Conservation (phyloP, 1,140 invertebrate genomes). For the Ostrea edulis region DNA sequence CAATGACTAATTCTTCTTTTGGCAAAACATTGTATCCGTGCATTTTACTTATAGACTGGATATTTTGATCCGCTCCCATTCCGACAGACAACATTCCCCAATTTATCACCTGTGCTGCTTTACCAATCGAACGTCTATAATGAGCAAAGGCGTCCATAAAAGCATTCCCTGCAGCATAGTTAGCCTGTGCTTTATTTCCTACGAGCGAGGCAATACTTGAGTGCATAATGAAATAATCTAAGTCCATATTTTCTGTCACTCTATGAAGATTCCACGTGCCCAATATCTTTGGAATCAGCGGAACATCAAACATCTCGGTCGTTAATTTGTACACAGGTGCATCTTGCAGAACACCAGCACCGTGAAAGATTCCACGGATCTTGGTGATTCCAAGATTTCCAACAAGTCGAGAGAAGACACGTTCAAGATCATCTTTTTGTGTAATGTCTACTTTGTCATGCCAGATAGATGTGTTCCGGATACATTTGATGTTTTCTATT, state of each 20-base stretch:
- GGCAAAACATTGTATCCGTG: background rate
- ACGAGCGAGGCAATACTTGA: slow-evolving; percentile 63
- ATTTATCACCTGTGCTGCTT: too few relatives aligned
- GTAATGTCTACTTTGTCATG: background rate
- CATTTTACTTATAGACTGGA: background rate
- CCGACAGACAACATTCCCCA: too few relatives aligned
- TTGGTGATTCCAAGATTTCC: too few relatives aligned
- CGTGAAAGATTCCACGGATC: slow-evolving; percentile 62
- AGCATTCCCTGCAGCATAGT: slow-evolving; percentile 67
- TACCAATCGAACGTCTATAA: too few relatives aligned
- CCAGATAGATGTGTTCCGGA: background rate
- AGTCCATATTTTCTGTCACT: slow-evolving; percentile 55
- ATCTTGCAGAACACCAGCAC: slow-evolving; percentile 64
- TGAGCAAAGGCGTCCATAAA: slow-evolving; percentile 68
- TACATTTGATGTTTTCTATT: background rate
- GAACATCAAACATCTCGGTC: slow-evolving; percentile 55
- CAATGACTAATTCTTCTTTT: background rate
- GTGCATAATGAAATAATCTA: slow-evolving; percentile 70
- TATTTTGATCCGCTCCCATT: too few relatives aligned
- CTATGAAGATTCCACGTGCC: slow-evolving; percentile 67
- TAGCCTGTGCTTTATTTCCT: slow-evolving; percentile 65
- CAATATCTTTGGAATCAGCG: slow-evolving; percentile 61
- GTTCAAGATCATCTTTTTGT: background rate
- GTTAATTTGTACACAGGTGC: slow-evolving; percentile 53
- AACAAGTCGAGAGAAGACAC: background rate